phyloP scores from a whole-genome alignment of 2,888 invertebrate genomes.

The Rhogogaster chlorosoma region DNA sequence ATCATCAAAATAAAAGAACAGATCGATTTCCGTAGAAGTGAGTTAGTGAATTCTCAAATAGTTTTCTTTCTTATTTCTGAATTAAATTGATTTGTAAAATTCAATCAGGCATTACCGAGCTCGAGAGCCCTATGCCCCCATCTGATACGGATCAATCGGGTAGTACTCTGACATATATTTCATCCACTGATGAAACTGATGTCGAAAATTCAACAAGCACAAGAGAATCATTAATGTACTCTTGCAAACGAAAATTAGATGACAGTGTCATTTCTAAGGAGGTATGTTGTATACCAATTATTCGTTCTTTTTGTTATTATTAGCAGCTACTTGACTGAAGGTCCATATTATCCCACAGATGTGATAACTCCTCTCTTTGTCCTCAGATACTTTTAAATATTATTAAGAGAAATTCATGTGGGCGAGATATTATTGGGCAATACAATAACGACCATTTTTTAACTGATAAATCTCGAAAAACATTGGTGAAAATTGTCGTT shows the following conservation, averaged over 20 bases:
- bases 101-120: neutral
- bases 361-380: neutral
- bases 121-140: too few relatives aligned
- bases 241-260: neutral
- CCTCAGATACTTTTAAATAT: slow-evolving; percentile 23
- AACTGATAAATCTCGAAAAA: slow-evolving; percentile 17
- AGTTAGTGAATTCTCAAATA: neutral
- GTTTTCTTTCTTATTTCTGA: too few relatives aligned
- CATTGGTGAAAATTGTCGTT: slow-evolving; percentile 15
- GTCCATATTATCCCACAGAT: neutral
- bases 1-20: neutral
- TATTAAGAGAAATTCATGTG: neutral
- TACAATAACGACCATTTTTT: neutral
- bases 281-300: neutral
- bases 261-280: slow-evolving; percentile 1
- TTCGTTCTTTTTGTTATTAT: neutral
- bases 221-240: neutral
- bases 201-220: neutral
- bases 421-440: neutral
- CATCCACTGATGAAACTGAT: neutral
- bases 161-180: neutral
- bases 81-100: neutral
- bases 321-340: too few relatives aligned
- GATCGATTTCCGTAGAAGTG: neutral
- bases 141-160: neutral